Base-by-base conservation (phyloP, 1,140 invertebrate species). In the Anastrepha ludens region DNA sequence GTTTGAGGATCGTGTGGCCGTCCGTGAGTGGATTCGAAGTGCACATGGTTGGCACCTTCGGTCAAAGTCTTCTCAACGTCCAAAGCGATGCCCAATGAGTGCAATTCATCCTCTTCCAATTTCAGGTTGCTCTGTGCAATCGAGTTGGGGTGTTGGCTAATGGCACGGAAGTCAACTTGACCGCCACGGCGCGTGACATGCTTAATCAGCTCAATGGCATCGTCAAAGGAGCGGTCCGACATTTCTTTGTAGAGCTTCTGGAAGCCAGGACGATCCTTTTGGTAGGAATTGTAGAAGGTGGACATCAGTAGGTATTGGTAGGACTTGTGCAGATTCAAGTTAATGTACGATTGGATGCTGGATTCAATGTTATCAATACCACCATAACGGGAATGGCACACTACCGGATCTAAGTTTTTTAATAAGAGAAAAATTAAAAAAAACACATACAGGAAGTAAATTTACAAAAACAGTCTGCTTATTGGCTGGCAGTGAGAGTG, bases 281-380 rank as follows among this genome's bases (percentile, higher is more conserved):
- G 95, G 91, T 96, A 97, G 90, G 96, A 97, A 81, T 95, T 96
- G 93, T 97, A 98, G 92, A 97, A 95, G 2, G 96, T 95, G 9
- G 96, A 95, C 93, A 97, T 95, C 3, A 97, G 91, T 17, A 97
- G 93, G 89, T 96, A 97, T 87, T 97, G 95, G 88, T 96, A 97
- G 13, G 96, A 97, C 17, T 94, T 94, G 59, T 94, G 94, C 78
- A 97, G 93, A 89, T 97, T 95, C 15, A 94, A 92, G 89, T 95
- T 96, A 7, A 95, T 95, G 90, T 95, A 97, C 11, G 94, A 92
- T 88, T 92, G 90, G n/a, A 93, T 44, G 87, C 91, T 89, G 60
- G 87, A 88, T 89, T 95, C 91, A 39, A 94, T 91, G 85, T 96
- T 94, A 0, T 94, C 92, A 86, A 96, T 95, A 60, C 94, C 94